Evolutionary conservation across 2,113 vertebrate genomes (phyloP).

Genomic region (Cheilinus undulatus): DNA sequence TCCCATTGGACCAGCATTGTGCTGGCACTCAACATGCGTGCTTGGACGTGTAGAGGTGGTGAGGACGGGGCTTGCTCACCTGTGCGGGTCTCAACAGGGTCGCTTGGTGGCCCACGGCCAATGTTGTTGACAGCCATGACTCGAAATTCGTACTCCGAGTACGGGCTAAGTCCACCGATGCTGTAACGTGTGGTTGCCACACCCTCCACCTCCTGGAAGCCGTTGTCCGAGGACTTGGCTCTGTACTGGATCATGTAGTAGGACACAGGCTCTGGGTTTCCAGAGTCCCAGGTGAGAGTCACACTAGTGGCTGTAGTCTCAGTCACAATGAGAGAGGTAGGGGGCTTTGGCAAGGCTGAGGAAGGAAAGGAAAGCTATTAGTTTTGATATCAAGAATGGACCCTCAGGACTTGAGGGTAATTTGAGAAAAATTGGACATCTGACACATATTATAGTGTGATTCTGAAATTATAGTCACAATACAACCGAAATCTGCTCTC

Average conservation of each 20-base stretch:
- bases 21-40: conserved; percentile 93
- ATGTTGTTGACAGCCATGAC: conserved; percentile 96
- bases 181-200: conserved; percentile 96
- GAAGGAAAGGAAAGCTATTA: conserved; percentile 29
- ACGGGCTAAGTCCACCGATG: conserved; percentile 95
- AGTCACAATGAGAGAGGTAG: conserved; percentile 90
- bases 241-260: conserved; percentile 96
- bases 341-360: conserved; percentile 94
- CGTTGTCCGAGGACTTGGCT: conserved; percentile 85
- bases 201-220: conserved; percentile 94
- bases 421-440: conserved; percentile 28
- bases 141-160: conserved; percentile 93
- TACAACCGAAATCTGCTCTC: conserved; percentile 14
- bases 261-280: conserved; percentile 92
- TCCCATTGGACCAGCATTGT: conserved; percentile 98
- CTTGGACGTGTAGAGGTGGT: conserved; percentile 92
- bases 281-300: conserved; percentile 95
- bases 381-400: conserved; percentile 11
- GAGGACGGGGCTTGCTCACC: conserved; percentile 96
- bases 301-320: conserved; percentile 97
- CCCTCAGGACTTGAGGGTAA: conserved; percentile 2
- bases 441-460: conserved; percentile 16
- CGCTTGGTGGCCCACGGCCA: conserved; percentile 92
- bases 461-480: conserved; percentile 13
- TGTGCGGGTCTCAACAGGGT: conserved; percentile 90